Percentiles rank a stretch among this genome's conserved stretches.
phyloP scores from a whole-genome alignment of 2,113 vertebrate genomes.

The Glaucomys volans region DNA sequence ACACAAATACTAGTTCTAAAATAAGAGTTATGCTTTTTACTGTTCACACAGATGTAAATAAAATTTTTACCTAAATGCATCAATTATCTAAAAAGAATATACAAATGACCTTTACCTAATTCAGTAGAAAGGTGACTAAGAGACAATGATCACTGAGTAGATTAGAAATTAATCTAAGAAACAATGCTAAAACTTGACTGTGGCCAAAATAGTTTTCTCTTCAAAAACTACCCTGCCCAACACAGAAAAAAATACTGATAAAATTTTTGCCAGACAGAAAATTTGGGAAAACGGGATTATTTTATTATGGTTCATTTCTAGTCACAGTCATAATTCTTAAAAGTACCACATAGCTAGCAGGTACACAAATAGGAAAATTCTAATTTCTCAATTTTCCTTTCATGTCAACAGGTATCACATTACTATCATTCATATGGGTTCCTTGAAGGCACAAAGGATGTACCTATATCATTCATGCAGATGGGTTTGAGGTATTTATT shows the following conservation, averaged over 20 bases:
- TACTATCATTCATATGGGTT: neutral
- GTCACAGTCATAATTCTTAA: constrained; percentile 10
- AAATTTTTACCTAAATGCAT: neutral
- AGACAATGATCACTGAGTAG: constrained; percentile 4
- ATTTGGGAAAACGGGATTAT: constrained; percentile 14
- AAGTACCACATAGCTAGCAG: constrained; percentile 12
- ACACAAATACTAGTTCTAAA: constrained; percentile 39
- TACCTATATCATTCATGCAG: neutral
- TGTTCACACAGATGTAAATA: constrained; percentile 13
- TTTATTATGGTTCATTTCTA: constrained; percentile 22
- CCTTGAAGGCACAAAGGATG: neutral
- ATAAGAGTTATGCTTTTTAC: constrained; percentile 1
- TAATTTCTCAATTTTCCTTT: neutral
- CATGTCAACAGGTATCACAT: constrained; percentile 5
- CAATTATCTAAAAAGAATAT: constrained; percentile 16
- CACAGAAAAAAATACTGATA: neutral
- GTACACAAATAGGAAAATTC: neutral
- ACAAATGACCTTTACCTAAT: constrained; percentile 10
- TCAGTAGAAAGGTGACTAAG: neutral
- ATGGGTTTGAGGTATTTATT: neutral
- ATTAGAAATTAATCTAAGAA: constrained; percentile 40
- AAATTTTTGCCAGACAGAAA: constrained; percentile 46
- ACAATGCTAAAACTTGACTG: neutral
- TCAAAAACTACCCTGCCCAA: neutral
- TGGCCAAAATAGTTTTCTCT: constrained; percentile 34